Evolutionary conservation across 2,113 vertebrate genomes (phyloP).

Genomic region (Prietella phreatophila): DNA sequence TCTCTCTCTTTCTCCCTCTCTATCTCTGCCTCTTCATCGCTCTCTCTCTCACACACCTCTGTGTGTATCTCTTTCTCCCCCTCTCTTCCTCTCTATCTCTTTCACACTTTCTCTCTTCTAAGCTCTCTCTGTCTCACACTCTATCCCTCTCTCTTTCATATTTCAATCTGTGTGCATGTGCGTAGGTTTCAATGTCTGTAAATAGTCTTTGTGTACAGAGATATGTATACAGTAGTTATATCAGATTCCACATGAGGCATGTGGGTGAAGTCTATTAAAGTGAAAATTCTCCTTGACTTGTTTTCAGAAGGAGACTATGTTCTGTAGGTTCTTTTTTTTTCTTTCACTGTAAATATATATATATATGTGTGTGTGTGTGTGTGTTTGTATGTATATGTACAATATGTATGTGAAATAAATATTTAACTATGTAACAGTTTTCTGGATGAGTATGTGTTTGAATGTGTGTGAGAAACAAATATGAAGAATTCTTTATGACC

Average conservation of each 20-base stretch:
- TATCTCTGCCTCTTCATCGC: neutral
- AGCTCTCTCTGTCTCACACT: constrained; percentile 19
- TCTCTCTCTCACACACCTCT: neutral
- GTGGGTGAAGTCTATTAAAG: constrained; percentile 45
- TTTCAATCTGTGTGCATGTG: constrained; percentile 43
- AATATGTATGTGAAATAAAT: constrained; percentile 59
- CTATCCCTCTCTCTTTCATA: neutral
- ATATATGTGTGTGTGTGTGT: constrained; percentile 37
- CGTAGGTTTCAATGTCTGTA: constrained; percentile 44
- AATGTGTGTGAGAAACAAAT: neutral
- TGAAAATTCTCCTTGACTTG: constrained; percentile 36
- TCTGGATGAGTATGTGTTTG: neutral
- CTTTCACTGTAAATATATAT: constrained; percentile 40
- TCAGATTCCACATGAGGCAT: constrained; percentile 49
- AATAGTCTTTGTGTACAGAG: constrained; percentile 49
- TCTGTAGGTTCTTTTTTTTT: constrained; percentile 29
- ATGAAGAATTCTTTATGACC: neutral
- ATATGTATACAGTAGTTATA: constrained; percentile 48
- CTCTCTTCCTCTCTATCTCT: neutral
- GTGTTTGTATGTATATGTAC: constrained; percentile 41
- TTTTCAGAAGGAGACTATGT: constrained; percentile 36
- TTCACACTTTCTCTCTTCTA: constrained; percentile 17
- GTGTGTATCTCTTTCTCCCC: constrained; percentile 7
- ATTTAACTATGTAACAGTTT: constrained; percentile 52
- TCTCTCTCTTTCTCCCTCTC: neutral